phyloP scores from a whole-genome alignment of 2,113 vertebrate species.

The Cinclus mexicanus region DNA sequence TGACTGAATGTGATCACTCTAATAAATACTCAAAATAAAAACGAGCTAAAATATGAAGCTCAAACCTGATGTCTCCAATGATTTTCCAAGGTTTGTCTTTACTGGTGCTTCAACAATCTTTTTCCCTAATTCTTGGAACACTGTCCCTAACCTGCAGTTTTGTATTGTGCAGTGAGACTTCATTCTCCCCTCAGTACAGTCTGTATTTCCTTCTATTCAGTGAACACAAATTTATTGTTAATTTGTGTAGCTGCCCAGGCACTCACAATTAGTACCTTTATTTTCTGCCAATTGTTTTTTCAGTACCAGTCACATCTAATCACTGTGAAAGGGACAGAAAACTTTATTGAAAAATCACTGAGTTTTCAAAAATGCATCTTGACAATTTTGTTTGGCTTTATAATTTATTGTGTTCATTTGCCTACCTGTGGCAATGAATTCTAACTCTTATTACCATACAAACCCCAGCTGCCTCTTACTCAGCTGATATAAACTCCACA shows the following conservation, averaged over 20 bases:
- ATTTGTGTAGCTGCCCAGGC: background rate
- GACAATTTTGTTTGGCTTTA: conserved; percentile 39
- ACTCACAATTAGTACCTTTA: background rate
- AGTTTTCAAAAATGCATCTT: conserved; percentile 27
- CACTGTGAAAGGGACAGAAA: background rate
- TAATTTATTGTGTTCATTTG: conserved; percentile 26
- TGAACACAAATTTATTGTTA: background rate
- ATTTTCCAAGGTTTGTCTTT: background rate
- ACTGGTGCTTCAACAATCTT: background rate
- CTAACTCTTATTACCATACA: background rate
- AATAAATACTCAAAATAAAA: background rate
- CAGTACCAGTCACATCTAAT: background rate
- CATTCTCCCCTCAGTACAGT: background rate
- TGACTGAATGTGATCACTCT: background rate
- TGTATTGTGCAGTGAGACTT: background rate
- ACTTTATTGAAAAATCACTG: background rate
- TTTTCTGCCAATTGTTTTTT: background rate
- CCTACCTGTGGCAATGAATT: background rate
- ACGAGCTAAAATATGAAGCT: background rate
- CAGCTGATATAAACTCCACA: background rate
- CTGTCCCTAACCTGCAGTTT: background rate
- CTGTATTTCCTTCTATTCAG: background rate
- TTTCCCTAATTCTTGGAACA: background rate
- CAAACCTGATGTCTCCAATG: background rate
- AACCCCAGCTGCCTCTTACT: background rate